phyloP scores from a whole-genome alignment of 1,140 invertebrate genomes.

The Harlomillsia oculata region DNA sequence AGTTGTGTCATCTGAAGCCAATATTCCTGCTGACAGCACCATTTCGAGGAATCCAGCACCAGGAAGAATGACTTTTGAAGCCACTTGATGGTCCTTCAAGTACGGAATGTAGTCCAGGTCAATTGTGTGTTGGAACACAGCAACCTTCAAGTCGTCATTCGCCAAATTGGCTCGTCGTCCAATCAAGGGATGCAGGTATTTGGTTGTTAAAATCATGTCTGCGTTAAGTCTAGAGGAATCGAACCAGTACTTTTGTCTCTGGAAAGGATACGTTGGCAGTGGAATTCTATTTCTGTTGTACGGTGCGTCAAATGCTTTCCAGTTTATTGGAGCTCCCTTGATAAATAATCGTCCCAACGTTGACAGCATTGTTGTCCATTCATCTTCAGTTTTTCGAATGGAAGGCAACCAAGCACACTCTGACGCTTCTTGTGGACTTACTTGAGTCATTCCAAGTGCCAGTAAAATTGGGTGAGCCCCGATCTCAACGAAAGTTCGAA shows the following conservation, averaged over 20 bases:
- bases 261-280: conserved; percentile 22
- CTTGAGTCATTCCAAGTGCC: conserved; percentile 7
- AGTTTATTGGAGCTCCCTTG: conserved; percentile 12
- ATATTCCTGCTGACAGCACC: conserved; percentile 11
- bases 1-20: not conserved
- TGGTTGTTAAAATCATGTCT: not conserved
- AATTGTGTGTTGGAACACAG: conserved; percentile 6
- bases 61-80: conserved; percentile 10
- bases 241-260: conserved; percentile 17
- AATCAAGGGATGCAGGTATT: conserved; percentile 14
- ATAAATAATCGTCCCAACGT: conserved; percentile 15
- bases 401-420: conserved; percentile 12
- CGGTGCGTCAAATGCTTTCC: conserved; percentile 4
- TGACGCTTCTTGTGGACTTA: not conserved
- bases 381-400: conserved; percentile 12
- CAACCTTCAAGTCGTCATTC: not conserved
- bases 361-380: conserved; percentile 13
- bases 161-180: conserved; percentile 11
- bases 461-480: conserved; percentile 18
- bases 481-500: conserved; percentile 12
- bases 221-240: not conserved
- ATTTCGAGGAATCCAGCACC: conserved; percentile 21
- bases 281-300: not conserved
- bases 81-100: conserved; percentile 21
- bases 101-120: conserved; percentile 13